A percentile compares a stretch with the other conserved stretches of the same genome.
phyloP scores from a whole-genome alignment of 2,888 invertebrate genomes.

The Chrysina gloriosa region DNA sequence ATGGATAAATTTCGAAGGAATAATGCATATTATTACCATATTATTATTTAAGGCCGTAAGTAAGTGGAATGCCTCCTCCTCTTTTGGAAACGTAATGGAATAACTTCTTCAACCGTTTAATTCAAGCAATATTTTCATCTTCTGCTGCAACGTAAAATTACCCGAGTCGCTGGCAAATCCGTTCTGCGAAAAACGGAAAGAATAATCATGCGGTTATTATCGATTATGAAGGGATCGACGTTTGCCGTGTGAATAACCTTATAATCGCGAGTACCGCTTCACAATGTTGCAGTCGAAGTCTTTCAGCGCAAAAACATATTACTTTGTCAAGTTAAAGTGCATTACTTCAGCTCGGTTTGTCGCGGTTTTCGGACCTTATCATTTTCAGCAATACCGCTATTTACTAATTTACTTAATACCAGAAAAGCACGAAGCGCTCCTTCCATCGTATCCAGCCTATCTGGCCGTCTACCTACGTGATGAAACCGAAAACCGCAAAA shows the following conservation, averaged over 20 bases:
- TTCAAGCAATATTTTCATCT: too few species aligned
- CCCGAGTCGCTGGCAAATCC: too few species aligned
- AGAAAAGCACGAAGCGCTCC: background rate
- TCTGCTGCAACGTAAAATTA: too few species aligned
- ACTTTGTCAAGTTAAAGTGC: slow-evolving; percentile 7
- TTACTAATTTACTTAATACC: slow-evolving; percentile 27
- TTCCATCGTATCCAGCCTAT: background rate
- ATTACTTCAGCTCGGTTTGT: slow-evolving; percentile 1
- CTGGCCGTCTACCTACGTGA: slow-evolving; percentile 9
- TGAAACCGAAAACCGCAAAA: slow-evolving; percentile 28
- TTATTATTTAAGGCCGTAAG: too few species aligned
- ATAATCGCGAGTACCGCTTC: background rate
- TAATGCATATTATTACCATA: too few species aligned
- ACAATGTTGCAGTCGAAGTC: background rate
- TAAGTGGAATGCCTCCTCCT: too few species aligned
- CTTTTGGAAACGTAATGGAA: too few species aligned
- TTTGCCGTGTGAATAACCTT: slow-evolving; percentile 12
- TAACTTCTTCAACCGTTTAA: too few species aligned
- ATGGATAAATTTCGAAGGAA: too few species aligned
- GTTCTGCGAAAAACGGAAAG: too few species aligned
- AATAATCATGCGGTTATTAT: slow-evolving; percentile 14
- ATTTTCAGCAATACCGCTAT: slow-evolving; percentile 31
- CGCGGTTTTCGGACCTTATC: slow-evolving; percentile 21
- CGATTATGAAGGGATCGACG: background rate
- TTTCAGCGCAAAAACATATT: slow-evolving; percentile 15